Base-by-base conservation (phyloP, 2,888 invertebrate species). In the Polydrusus cervinus region DNA sequence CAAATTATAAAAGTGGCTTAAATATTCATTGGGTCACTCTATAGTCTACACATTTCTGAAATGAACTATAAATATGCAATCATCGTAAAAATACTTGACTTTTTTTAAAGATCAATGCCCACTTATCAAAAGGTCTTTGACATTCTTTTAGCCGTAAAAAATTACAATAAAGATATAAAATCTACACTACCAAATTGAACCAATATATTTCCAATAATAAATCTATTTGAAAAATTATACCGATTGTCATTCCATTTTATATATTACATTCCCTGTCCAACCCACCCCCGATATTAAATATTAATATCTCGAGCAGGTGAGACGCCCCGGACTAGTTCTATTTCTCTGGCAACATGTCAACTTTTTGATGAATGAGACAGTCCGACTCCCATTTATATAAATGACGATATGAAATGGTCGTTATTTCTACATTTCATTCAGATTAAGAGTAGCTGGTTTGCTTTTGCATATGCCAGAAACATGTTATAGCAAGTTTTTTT, bases 301-400 rank as follows among this genome's bases (percentile, higher is more conserved):
- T 61, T 72, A 72, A 72, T 66, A 72, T 72, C 65, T 72, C 60
- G 40, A 65, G 16, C 60, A 60, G 72, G 72, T 66, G 65, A 34
- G 40, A 14, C 25, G 18, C 38, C 57, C 55, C 34, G 11, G 55
- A 47, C 57, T 57, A 68, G 57, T 57, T 55, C 71, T 47, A 53
- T 53, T 55, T 65, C 64, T 71, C 71, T 65, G 72, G 68, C 76
- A 53, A 45, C 34, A 62, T 72, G 76, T 72, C 76, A 76, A 71
- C 76, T 68, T 69, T 72, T 72, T 76, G 76, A 76, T 76, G 65
- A 76, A 76, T 72, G 76, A 60, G 64, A 51, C 68, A 64, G 65
- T 66, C 72, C 65, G 71, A 76, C 72, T 76, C 62, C 60, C 76
- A 72, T 72, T 76, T 75, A 66, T 71, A 71, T 75, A 75, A 62